These are phyloP conservation scores for Amniataba percoides DNA, from an alignment of 2,797 vertebrate genomes.

Conservation along the genomic window DNA sequence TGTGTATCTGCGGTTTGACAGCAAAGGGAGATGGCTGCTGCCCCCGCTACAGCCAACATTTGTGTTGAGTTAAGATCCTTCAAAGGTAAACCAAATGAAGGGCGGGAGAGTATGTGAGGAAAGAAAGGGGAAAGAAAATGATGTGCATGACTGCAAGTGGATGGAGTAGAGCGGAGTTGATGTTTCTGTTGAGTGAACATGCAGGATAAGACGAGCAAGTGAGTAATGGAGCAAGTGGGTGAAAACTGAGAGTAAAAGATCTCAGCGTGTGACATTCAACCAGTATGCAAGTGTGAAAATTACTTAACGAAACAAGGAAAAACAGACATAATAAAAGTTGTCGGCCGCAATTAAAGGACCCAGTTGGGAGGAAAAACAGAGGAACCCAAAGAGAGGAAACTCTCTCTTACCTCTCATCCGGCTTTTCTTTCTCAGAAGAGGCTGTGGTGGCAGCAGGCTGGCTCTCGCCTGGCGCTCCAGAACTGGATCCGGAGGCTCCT, in stretches of 20 bases:
- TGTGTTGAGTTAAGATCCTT: constrained; percentile 39
- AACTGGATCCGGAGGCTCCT: constrained; percentile 85
- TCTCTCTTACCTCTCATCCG: constrained; percentile 86
- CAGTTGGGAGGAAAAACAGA: constrained; percentile 17
- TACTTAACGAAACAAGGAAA: constrained; percentile 20
- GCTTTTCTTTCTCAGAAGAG: constrained; percentile 77
- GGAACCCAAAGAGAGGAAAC: constrained; percentile 2
- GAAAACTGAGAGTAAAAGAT: constrained; percentile 37
- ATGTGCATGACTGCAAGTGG: constrained; percentile 20
- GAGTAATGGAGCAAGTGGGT: constrained; percentile 24
- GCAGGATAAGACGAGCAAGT: constrained; percentile 25
- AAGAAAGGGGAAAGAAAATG: constrained; percentile 27
- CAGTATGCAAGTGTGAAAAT: constrained; percentile 14
- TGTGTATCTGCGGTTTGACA: constrained; percentile 33
- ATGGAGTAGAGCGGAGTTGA: neutral
- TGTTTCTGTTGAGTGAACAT: constrained; percentile 39
- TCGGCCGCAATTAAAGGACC: constrained; percentile 1
- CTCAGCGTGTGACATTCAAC: constrained; percentile 36
- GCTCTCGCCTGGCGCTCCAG: constrained; percentile 65
- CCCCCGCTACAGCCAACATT: constrained; percentile 19
- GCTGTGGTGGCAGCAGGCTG: constrained; percentile 46
- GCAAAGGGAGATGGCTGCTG: constrained; percentile 27
- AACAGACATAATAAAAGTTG: neutral
- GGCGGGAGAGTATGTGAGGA: constrained; percentile 20
- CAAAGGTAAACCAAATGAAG: constrained; percentile 46